phyloP scores from a whole-genome alignment of 2,888 invertebrate genomes.

The Drosophila macrospina region DNA sequence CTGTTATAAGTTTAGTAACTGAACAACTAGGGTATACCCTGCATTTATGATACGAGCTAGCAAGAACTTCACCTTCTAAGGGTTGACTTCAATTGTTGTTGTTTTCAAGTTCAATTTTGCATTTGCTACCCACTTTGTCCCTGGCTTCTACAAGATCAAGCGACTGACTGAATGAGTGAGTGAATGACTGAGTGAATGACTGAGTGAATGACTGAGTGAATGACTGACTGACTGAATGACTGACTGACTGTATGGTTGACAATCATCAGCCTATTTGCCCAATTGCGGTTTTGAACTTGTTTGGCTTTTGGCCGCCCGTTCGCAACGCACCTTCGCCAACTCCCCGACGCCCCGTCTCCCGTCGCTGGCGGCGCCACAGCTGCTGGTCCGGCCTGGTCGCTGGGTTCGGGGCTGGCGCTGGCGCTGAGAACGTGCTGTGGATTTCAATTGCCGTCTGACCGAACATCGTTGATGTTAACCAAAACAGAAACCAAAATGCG shows the following conservation, averaged over 20 bases:
- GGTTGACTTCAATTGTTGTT: not conserved
- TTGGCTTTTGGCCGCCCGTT: constrained; percentile 60
- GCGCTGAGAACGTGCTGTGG: constrained; percentile 60
- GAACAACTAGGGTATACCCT: not conserved
- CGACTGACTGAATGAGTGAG: constrained; percentile 11
- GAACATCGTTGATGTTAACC: constrained; percentile 67
- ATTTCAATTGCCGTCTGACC: constrained; percentile 70
- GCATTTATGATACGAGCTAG: not conserved
- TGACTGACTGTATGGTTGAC: constrained; percentile 25
- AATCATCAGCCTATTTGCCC: constrained; percentile 75
- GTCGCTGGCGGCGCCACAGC: not conserved
- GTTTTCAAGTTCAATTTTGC: constrained; percentile 19
- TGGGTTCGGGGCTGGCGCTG: too few species aligned
- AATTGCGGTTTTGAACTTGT: constrained; percentile 82
- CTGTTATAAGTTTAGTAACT: not conserved
- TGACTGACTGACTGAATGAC: constrained; percentile 19
- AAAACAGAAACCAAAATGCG: constrained; percentile 71
- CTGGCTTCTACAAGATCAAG: constrained; percentile 3
- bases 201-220: constrained; percentile 20
- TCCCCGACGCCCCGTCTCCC: not conserved
- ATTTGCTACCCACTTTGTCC: not conserved
- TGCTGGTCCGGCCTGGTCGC: constrained; percentile 3
- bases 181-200: constrained; percentile 22
- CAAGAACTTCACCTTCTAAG: constrained; percentile 1
- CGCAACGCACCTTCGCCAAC: not conserved